Conservation (phyloP, 2,888 invertebrate genomes). For the Sisyra terminalis region DNA sequence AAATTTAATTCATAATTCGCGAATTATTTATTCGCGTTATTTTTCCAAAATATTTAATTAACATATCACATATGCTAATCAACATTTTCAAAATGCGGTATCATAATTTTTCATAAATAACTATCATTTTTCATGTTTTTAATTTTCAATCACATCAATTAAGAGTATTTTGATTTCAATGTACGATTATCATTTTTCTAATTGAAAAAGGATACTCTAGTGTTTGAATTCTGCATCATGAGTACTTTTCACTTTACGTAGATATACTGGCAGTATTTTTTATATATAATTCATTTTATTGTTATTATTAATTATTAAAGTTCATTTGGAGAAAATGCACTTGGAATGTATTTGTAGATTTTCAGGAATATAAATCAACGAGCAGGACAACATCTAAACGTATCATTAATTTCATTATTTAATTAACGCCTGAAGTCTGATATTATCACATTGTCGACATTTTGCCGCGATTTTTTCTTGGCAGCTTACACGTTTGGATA, state of each 20-base stretch:
- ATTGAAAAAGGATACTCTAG: no score
- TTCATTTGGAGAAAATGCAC: slow-evolving; percentile 7
- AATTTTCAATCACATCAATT: no score
- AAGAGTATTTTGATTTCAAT: no score
- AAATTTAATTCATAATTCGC: background rate
- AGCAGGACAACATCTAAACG: no score
- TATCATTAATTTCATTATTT: no score
- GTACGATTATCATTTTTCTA: no score
- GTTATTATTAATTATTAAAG: slow-evolving; percentile 7
- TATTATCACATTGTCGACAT: background rate
- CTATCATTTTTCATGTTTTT: no score
- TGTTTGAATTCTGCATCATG: slow-evolving; percentile 6
- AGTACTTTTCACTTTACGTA: slow-evolving; percentile 5
- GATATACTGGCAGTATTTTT: slow-evolving; percentile 4
- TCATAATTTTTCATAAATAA: no score
- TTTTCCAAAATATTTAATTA: slow-evolving; percentile 2
- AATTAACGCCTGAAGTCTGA: background rate
- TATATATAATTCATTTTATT: slow-evolving; percentile 1
- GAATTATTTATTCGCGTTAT: background rate
- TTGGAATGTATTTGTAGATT: slow-evolving; percentile 9
- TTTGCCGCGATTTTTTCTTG: no score
- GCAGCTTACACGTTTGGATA: no score
- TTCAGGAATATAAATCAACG: slow-evolving; percentile 1
- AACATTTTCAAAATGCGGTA: no score
- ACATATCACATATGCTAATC: no score